Percentiles rank a stretch among this genome's conserved stretches.
Evolutionary conservation across 2,113 vertebrate species (phyloP).

Genomic region (Gracilinanus agilis): DNA sequence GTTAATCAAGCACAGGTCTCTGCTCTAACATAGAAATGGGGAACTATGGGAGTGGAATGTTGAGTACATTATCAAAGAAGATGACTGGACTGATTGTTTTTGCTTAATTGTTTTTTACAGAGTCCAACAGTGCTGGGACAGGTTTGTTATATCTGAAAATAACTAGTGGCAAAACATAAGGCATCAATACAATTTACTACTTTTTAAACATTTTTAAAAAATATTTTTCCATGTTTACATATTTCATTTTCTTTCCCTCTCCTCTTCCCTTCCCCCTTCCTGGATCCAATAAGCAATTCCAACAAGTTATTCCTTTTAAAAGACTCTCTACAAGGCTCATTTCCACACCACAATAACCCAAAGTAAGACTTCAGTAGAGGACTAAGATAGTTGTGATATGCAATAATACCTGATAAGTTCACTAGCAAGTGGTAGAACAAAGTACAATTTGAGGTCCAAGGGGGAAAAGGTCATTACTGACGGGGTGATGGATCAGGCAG

Average conservation of each 20-base stretch:
- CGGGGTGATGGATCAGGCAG: background rate
- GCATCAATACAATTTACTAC: background rate
- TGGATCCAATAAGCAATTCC: too few species aligned
- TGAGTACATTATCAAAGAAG: background rate
- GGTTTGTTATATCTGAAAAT: too few species aligned
- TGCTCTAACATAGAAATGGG: background rate
- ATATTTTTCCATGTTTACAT: too few species aligned
- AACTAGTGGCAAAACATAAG: background rate
- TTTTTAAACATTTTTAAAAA: background rate
- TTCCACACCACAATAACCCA: background rate
- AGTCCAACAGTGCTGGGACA: background rate
- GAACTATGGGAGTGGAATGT: background rate
- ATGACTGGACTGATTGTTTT: background rate
- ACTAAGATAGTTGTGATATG: background rate
- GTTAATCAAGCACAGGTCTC: background rate
- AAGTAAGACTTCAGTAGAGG: background rate
- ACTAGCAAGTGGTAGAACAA: background rate
- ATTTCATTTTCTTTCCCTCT: too few species aligned
- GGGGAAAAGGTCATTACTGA: slow-evolving; percentile 7
- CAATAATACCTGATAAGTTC: background rate
- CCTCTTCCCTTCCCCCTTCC: too few species aligned
- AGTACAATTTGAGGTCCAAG: slow-evolving; percentile 1
- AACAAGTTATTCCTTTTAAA: background rate
- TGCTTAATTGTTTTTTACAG: background rate
- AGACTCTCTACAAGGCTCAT: background rate